Base-by-base conservation (phyloP, 2,888 invertebrate species). In the Alcis repandata region DNA sequence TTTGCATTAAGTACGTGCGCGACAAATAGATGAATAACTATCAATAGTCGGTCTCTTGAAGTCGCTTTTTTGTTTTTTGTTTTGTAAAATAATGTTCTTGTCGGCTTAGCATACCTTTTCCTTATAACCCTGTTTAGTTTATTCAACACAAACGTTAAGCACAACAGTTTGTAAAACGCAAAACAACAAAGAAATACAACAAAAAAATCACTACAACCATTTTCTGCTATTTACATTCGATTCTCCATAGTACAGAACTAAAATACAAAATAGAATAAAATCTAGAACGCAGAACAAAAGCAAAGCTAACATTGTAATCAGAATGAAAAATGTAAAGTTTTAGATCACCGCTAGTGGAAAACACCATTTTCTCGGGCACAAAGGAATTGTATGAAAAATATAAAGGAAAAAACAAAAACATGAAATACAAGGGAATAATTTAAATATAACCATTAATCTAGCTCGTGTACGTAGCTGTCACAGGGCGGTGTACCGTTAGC, bases 371-470 rank as follows among this genome's bases (percentile, higher is more conserved):
- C 73, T 77, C 76, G 68, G 65, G 73, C 74, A 76, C 78, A 82
- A 80, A 59, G 68, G 74, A 71, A 77, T 68, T 70, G 70, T 72
- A 70, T 70, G 70, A 81, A 83, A 79, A 78, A 80, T 78, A 81
- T 77, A 76, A 78, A 67, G 82, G 79, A 86, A 87, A 85, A 70
- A 72, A 69, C 66, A 70, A 72, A 66, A 81, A 83, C 80, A 83
- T 83, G 83, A 85, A 87, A 86, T 85, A 87, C 83, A 84, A 73
- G 82, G 72, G 85, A 85, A 89, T 87, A 88, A 91, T 92, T 92
- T 92, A 90, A 92, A 91, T 91, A 90, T 88, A 88, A 82, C 89
- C 91, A 92, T 92, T 92, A 91, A 91, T 92, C 91, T 90, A 83
- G 84, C 84, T 84, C 83, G 81, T 83, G 82, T 84, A 84, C 85